These are phyloP conservation scores for Mythimna impura DNA, from an alignment of 2,888 invertebrate genomes.

Conservation along the genomic window DNA sequence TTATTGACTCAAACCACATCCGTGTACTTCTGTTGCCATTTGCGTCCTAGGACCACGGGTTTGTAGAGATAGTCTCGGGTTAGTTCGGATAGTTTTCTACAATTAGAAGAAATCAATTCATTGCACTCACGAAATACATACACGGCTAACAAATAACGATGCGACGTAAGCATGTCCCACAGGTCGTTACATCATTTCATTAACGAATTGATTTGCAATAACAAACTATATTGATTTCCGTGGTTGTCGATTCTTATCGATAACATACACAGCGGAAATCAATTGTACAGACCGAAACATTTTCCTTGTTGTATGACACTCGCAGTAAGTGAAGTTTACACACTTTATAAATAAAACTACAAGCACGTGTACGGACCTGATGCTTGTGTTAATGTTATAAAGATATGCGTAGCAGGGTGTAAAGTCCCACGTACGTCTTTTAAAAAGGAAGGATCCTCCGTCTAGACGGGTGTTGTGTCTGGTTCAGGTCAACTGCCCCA, in stretches of 20 bases:
- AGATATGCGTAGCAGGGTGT: too few species aligned
- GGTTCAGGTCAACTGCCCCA: too few species aligned
- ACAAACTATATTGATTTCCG: conserved; percentile 35
- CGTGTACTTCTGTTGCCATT: too few species aligned
- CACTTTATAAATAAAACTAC: conserved; percentile 19
- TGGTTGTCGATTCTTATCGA: conserved; percentile 41
- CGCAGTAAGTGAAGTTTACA: conserved; percentile 16
- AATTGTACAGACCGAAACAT: conserved; percentile 40
- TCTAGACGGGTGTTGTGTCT: too few species aligned
- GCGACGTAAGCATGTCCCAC: background rate
- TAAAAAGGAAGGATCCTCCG: too few species aligned
- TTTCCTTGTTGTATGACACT: conserved; percentile 50
- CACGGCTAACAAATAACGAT: conserved; percentile 4
- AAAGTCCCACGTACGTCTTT: too few species aligned
- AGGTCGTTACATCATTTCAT: conserved; percentile 5
- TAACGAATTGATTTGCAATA: conserved; percentile 40
- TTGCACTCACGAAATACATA: background rate
- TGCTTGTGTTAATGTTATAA: background rate
- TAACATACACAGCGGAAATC: conserved; percentile 50
- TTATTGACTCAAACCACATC: too few species aligned
- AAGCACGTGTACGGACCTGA: background rate
- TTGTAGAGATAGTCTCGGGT: background rate
- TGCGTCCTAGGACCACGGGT: too few species aligned
- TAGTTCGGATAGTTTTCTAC: background rate
- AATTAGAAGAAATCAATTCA: background rate